Conservation (phyloP, 23 tunicate species). For the Halocynthia aurantium region DNA sequence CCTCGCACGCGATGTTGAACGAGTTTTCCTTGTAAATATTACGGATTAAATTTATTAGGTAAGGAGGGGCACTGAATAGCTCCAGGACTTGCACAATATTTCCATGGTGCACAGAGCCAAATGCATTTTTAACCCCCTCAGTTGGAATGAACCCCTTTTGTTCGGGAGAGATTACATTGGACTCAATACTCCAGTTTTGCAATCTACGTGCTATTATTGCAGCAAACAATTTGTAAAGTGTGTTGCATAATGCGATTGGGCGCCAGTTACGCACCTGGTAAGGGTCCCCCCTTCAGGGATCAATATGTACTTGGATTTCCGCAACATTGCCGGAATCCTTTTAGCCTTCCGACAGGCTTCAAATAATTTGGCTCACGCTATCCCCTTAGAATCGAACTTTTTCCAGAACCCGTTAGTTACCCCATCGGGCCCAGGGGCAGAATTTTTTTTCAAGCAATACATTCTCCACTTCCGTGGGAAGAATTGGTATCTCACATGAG, state of each 20-base stretch:
- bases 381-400: neutral
- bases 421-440: constrained; percentile 16
- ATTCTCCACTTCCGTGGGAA: neutral
- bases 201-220: neutral
- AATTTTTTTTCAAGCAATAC: neutral
- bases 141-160: constrained; percentile 14
- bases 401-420: constrained; percentile 3
- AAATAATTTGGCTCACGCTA: too few relatives aligned
- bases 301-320: neutral
- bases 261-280: too few relatives aligned
- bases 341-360: neutral
- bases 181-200: neutral
- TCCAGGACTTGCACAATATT: too few relatives aligned
- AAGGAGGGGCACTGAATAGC: too few relatives aligned
- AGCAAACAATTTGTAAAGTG: neutral
- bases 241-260: neutral
- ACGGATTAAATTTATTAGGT: too few relatives aligned
- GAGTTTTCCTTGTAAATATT: too few relatives aligned
- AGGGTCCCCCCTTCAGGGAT: neutral
- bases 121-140: neutral
- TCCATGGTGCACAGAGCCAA: too few relatives aligned
- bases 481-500: too few relatives aligned
- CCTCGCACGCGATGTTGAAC: too few relatives aligned
- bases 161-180: neutral
- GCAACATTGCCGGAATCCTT: constrained; percentile 6